A percentile compares a stretch with the other conserved stretches of the same genome.
Evolutionary conservation across 2,113 vertebrate species (phyloP).

Genomic region (Chaenogobius annularis): DNA sequence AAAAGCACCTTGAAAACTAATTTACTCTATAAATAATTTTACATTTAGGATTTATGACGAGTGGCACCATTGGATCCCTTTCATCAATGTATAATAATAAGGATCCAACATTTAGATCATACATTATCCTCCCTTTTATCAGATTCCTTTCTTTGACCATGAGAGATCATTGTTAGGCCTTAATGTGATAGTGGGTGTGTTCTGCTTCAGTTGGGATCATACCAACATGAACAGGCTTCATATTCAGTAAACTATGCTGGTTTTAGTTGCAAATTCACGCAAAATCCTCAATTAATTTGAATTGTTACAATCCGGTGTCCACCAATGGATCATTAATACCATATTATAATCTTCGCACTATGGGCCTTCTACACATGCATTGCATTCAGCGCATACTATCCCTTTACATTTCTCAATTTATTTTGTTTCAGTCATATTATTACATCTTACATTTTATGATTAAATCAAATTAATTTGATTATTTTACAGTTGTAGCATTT

Average conservation of each 20-base stretch:
- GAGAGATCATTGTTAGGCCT: background rate
- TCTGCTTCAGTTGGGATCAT: background rate
- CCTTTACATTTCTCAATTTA: no score
- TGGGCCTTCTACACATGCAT: no score
- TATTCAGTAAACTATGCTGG: background rate
- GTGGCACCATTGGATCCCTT: no score
- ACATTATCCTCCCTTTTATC: background rate
- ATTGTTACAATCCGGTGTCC: no score
- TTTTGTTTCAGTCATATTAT: no score
- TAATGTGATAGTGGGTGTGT: background rate
- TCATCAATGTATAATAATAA: background rate
- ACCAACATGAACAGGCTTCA: background rate
- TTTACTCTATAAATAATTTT: background rate
- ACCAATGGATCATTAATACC: no score
- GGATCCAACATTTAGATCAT: background rate
- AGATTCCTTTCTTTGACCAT: background rate
- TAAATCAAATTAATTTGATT: no score
- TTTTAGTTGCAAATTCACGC: background rate
- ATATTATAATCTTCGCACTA: no score
- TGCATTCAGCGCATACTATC: no score
- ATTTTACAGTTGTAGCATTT: no score
- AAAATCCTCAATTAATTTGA: no score
- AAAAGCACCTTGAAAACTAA: background rate
- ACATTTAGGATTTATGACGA: background rate
- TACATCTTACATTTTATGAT: no score